Base-by-base conservation (phyloP, 2,888 invertebrate genomes). In the Teinopalpus imperialis region DNA sequence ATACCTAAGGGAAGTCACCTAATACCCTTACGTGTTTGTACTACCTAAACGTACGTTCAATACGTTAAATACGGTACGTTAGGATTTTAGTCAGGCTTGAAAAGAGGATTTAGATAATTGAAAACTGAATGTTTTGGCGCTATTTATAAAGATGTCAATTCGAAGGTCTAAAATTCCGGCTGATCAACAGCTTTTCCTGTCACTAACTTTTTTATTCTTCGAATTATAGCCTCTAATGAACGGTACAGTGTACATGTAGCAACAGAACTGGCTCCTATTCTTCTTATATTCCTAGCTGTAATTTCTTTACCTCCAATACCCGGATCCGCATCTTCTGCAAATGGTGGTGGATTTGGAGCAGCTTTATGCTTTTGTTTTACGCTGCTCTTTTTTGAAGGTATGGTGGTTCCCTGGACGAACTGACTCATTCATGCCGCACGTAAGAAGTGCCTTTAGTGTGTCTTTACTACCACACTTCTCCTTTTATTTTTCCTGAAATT, bases 151-250 rank as follows among this genome's bases (percentile, higher is more conserved):
- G 90, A 90, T 6, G 90, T 90, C 30, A 91, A 71, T 59, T 90
- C 90, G 53, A 91, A 91, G 0, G 89, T 90, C 58, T 90, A 91
- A 63, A 91, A 91, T 43, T 81, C 81, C 4, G 85, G 82, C 2
- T 61, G 66, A 5, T 79, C 56, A 1, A 64, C 59, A 7, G 65
- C 62, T 16, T 54, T 48, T 0, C 57, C 49, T 2, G 61, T 50
- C 1, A 76, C 57, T 0, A 61, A 61, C 47, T 71, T 67, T 30
- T 61, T 71, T 24, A 90, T 62, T 57, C 80, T 69, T n/a, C 56
- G 53, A 41, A 74, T 61, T 18, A 88, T 44, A 14, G 67, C 59
- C n/a, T 82, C 79, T 37, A 86, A 45, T n/a, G 70, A 71, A 3
- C 72, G 71, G 55, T 81, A 90, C 30, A 86, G 59, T 0, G 89